Conservation (phyloP, 2,888 invertebrate species). For the Apodemia zela region DNA sequence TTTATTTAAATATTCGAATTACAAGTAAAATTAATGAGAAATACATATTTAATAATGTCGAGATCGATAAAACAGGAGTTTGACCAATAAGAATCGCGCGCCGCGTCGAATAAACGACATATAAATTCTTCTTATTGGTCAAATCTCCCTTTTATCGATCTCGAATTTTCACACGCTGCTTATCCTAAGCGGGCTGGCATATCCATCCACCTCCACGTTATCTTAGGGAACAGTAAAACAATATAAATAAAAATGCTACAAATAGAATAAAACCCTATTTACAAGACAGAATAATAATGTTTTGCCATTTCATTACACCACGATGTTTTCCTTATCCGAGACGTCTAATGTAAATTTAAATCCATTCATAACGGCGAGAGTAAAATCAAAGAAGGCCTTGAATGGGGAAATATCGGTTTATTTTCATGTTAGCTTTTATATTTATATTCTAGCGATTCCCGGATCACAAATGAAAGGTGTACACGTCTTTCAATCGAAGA, state of each 20-base stretch:
- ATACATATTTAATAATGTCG: too few species aligned
- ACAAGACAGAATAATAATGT: not conserved
- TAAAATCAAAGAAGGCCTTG: slow-evolving; percentile 9
- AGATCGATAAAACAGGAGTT: too few species aligned
- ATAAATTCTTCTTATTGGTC: too few species aligned
- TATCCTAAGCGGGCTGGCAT: too few species aligned
- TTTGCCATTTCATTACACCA: not conserved
- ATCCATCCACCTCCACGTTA: not conserved
- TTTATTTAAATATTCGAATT: too few species aligned
- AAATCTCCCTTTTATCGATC: too few species aligned
- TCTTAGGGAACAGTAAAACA: not conserved
- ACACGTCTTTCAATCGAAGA: not conserved
- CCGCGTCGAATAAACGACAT: too few species aligned
- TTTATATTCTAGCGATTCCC: not conserved
- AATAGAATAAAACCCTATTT: not conserved
- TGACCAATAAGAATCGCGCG: too few species aligned
- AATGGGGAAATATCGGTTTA: slow-evolving; percentile 1
- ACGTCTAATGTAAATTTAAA: slow-evolving; percentile 14
- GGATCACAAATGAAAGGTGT: not conserved
- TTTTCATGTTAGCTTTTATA: slow-evolving; percentile 2
- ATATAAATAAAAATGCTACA: not conserved
- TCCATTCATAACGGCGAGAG: slow-evolving; percentile 15
- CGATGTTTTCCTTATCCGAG: not conserved
- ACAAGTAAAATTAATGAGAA: too few species aligned
- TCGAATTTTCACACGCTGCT: too few species aligned